Evolutionary conservation across 2,888 invertebrate species (phyloP).

Genomic region (Parnassius orleans): DNA sequence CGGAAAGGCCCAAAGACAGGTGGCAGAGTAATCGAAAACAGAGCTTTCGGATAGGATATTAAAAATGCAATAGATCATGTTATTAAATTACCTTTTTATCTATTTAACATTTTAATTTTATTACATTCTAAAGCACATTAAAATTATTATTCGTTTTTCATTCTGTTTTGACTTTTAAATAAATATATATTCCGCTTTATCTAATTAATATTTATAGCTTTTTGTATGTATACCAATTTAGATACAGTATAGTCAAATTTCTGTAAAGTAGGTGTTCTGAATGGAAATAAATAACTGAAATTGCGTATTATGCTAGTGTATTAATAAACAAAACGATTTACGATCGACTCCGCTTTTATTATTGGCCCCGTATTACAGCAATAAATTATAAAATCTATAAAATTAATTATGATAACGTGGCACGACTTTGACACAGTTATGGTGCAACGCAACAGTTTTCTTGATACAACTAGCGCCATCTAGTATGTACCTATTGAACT

Average conservation of each 20-base stretch:
- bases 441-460: slow-evolving; percentile 20
- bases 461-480: slow-evolving; percentile 57
- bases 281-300: slow-evolving; percentile 17
- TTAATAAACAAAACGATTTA: slow-evolving; percentile 25
- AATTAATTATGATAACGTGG: slow-evolving; percentile 52
- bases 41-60: slow-evolving; percentile 33
- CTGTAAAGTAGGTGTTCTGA: not conserved
- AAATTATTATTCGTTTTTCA: not conserved
- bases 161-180: slow-evolving; percentile 6
- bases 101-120: not conserved
- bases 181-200: slow-evolving; percentile 1
- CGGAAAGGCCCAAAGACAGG: slow-evolving; percentile 60
- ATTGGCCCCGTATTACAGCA: slow-evolving; percentile 47
- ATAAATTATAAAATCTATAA: slow-evolving; percentile 55
- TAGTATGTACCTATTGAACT: slow-evolving; percentile 41
- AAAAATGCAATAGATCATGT: too few species aligned
- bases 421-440: slow-evolving; percentile 63
- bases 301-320: slow-evolving; percentile 20
- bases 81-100: not conserved
- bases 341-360: slow-evolving; percentile 43
- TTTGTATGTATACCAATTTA: slow-evolving; percentile 1
- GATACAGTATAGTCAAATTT: slow-evolving; percentile 10
- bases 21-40: slow-evolving; percentile 54
- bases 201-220: slow-evolving; percentile 8
- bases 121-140: not conserved